Base-by-base conservation (phyloP, 2,113 vertebrate species). In the Takifugu flavidus region DNA sequence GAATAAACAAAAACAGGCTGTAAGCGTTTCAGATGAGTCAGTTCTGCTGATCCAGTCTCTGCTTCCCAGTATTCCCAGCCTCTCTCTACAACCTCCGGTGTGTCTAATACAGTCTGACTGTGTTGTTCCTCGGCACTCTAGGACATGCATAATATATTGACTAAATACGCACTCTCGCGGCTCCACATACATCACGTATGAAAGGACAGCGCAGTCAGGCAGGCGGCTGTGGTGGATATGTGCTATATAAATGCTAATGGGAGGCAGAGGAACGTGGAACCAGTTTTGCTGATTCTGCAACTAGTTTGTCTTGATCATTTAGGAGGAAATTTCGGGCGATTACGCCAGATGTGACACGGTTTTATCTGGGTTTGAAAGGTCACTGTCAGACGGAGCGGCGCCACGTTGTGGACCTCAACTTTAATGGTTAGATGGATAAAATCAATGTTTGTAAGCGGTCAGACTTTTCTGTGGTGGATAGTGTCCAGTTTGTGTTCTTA, bases 181-280 rank as follows among this genome's bases (percentile, higher is more conserved):
- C 13, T n/a, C 13, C 13, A 47, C 45, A 47, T 47, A 47, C 15
- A 47, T 47, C 14, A 47, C 45, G 4, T 47, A 6, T 47, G n/a
- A 47, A 47, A n/a, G n/a, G 14, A n/a, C 4, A 13, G 45, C 14
- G 13, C 4, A 47, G 45, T 47, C 51, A 25, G 67, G 25, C 60
- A 74, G 31, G 31, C 47, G 65, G 27, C 25, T 25, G 13, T 13
- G 1, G 34, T 62, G 49, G 73, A 67, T 70, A 44, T 69, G 53
- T 34, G 52, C 68, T 76, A 67, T 82, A 77, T 80, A 77, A 61
- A 82, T 78, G 70, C 70, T 80, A 85, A 84, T 82, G 45, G 13
- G 34, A 39, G 39, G 59, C 57, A 62, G 60, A 69, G 45, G 14
- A 62, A 75, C 47, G 44, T 13, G n/a, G 56, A 34, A 39, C 49